Percentiles rank a stretch among this genome's conserved stretches.
Evolutionary conservation across 1,140 invertebrate species (phyloP).

Genomic region (Bicyclus anynana): DNA sequence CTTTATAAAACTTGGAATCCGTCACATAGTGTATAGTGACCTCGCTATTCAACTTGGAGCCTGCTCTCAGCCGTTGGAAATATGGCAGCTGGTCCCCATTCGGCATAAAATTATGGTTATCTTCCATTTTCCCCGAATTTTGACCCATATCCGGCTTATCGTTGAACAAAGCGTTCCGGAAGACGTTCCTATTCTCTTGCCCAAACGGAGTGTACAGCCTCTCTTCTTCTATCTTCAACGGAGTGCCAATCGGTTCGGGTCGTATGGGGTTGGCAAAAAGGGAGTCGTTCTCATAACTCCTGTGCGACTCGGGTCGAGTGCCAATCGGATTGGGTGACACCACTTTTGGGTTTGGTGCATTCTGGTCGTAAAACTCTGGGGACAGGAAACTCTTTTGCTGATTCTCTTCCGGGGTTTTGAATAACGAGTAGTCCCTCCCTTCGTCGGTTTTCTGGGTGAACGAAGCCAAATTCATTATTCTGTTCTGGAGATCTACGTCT

Average conservation of each 20-base stretch:
- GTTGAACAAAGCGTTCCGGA: constrained; percentile 61
- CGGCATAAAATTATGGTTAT: constrained; percentile 2
- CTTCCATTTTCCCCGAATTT: constrained; percentile 25
- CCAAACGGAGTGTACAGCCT: constrained; percentile 69
- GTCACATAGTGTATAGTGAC: constrained; percentile 79
- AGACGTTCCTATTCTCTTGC: constrained; percentile 61
- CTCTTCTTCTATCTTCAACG: constrained; percentile 45
- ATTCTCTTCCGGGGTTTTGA: constrained; percentile 52
- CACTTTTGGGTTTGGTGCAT: constrained; percentile 35
- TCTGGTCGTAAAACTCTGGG: constrained; percentile 45
- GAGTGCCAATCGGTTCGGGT: constrained; percentile 68
- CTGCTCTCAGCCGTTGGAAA: constrained; percentile 75
- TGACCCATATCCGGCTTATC: constrained; percentile 38
- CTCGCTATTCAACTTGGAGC: constrained; percentile 78
- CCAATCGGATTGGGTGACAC: constrained; percentile 63
- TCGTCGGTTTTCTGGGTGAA: constrained; percentile 69
- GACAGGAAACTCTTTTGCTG: constrained; percentile 49
- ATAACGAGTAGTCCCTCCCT: constrained; percentile 64
- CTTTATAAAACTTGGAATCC: constrained; percentile 77
- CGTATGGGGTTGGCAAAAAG: constrained; percentile 52
- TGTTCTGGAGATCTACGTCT: constrained; percentile 47
- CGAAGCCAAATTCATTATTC: constrained; percentile 56
- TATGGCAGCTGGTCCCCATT: constrained; percentile 70
- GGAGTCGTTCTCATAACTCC: constrained; percentile 46
- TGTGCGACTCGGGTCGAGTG: constrained; percentile 43